Evolutionary conservation across 1,140 invertebrate genomes (phyloP).

Genomic region (Brachionus plicatilis): DNA sequence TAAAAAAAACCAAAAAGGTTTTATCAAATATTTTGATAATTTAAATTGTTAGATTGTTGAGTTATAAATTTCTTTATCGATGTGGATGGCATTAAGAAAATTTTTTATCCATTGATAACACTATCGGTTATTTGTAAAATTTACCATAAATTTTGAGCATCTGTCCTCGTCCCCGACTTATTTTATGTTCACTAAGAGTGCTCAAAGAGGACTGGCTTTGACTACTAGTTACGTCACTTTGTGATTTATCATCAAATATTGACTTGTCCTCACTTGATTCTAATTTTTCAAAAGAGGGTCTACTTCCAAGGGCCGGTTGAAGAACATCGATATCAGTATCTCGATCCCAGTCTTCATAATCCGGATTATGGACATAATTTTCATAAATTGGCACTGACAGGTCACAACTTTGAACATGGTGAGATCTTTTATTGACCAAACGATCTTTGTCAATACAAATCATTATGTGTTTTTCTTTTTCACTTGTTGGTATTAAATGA

Average conservation of each 20-base stretch:
- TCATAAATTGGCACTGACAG: background rate
- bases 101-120: too few species aligned
- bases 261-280: background rate
- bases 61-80: too few species aligned
- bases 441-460: constrained; percentile 14
- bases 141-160: constrained; percentile 4
- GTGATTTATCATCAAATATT: background rate
- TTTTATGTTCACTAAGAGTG: background rate
- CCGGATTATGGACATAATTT: background rate
- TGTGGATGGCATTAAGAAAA: too few species aligned
- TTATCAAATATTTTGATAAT: too few species aligned
- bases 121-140: background rate
- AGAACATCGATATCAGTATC: background rate
- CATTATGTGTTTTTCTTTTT: background rate
- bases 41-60: too few species aligned
- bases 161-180: background rate
- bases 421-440: background rate
- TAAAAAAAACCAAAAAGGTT: too few species aligned
- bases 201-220: background rate
- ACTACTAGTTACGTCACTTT: background rate
- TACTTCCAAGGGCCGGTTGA: background rate
- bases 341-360: background rate
- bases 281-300: background rate
- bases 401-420: background rate
- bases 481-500: background rate